These are phyloP conservation scores for Plebejus anna DNA, from an alignment of 2,888 invertebrate species.

Conservation along the genomic window DNA sequence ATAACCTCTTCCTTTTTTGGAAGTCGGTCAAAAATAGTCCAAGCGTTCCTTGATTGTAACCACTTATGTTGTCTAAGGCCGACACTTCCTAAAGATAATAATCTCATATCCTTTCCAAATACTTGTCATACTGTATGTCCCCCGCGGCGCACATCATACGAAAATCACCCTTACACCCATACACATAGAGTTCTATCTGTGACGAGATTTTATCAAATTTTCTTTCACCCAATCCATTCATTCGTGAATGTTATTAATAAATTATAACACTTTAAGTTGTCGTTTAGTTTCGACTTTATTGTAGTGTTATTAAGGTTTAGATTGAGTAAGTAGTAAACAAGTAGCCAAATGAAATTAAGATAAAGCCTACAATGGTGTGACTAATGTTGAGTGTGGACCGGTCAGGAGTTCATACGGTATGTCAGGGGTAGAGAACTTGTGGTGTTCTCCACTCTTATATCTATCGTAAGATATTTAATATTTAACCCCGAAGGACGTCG, in stretches of 20 bases:
- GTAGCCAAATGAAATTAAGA: constrained; percentile 76
- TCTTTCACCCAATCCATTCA: constrained; percentile 36
- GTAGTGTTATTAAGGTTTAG: constrained; percentile 35
- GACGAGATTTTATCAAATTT: constrained; percentile 29
- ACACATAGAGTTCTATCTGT: constrained; percentile 40
- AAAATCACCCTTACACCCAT: constrained; percentile 41
- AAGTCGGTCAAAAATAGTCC: background rate
- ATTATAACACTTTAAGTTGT: constrained; percentile 36
- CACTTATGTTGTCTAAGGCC: background rate
- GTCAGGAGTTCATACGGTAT: constrained; percentile 35
- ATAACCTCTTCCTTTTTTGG: background rate
- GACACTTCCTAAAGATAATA: constrained; percentile 48
- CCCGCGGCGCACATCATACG: constrained; percentile 60
- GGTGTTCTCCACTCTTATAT: background rate
- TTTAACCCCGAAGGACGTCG: too few relatives aligned
- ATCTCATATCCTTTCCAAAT: constrained; percentile 72
- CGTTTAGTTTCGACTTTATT: constrained; percentile 43
- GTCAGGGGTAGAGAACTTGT: constrained; percentile 11
- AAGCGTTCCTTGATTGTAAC: background rate
- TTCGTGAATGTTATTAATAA: constrained; percentile 39
- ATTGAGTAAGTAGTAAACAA: constrained; percentile 29
- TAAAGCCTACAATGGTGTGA: constrained; percentile 72
- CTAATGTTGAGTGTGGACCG: constrained; percentile 55
- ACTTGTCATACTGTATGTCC: constrained; percentile 62
- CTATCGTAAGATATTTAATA: too few relatives aligned